phyloP scores from a whole-genome alignment of 2,797 vertebrate genomes.

The Lithobates pipiens region DNA sequence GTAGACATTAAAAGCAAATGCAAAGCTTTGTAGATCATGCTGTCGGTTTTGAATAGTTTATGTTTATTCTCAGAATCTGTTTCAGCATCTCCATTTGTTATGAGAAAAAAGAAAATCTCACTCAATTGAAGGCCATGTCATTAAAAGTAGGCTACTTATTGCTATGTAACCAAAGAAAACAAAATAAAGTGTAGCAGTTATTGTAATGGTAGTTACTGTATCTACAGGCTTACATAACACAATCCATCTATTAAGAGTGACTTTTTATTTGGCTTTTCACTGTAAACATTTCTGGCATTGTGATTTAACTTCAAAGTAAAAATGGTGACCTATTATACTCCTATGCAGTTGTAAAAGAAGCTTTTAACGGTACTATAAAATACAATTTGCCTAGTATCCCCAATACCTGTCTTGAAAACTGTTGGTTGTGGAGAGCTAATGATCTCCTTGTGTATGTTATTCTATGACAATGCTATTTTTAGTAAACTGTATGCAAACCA shows the following conservation, averaged over 20 bases:
- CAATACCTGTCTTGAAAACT: too few relatives aligned
- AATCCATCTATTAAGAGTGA: neutral
- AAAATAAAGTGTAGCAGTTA: neutral
- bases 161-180: neutral
- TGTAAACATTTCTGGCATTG: too few relatives aligned
- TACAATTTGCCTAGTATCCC: too few relatives aligned
- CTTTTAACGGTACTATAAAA: too few relatives aligned
- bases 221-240: neutral
- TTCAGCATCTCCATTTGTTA: conserved; percentile 16
- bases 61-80: conserved; percentile 32
- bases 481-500: too few relatives aligned
- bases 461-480: too few relatives aligned
- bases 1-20: conserved; percentile 27
- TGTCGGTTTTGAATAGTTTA: conserved; percentile 19
- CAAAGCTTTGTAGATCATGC: conserved; percentile 24
- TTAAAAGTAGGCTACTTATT: conserved; percentile 14
- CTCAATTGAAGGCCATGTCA: neutral
- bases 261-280: neutral
- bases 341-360: too few relatives aligned
- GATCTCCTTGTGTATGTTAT: too few relatives aligned
- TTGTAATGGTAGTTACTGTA: neutral
- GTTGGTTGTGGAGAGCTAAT: too few relatives aligned
- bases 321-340: too few relatives aligned
- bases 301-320: too few relatives aligned
- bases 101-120: neutral